Evolutionary conservation across 2,888 invertebrate species (phyloP), one percentile per base, ranked within the genome.

Genomic region (Leucoptera coffeella): DNA sequence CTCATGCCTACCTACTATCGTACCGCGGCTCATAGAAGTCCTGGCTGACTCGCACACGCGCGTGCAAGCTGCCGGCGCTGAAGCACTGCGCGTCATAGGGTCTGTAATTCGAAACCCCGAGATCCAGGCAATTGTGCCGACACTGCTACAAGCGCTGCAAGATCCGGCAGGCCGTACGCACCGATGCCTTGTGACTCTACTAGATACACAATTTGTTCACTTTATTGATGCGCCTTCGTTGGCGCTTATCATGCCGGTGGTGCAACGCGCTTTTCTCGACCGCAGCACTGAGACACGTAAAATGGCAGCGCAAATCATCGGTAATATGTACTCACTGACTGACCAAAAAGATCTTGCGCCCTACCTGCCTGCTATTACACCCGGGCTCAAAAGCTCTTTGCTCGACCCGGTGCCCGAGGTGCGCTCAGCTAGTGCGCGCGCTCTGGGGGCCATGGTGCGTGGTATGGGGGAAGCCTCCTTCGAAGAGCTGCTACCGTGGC

Each of bases 241-340:
- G 12, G 97, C 99, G 30, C 76, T 99, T 27, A 96, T 99, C 44
- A 99, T 99, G 97, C 99, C 99, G 0, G 96, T 99, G 3, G 94
- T 99, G 14, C 90, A 96, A 58, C 75, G 99, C 37, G 96, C 97
- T 7, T 97, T 99, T 65, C 86, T 93, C 67, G 97, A 97, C 64
- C 78, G 99, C 34, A 92, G 93, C 26, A 96, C 97, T 0, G 97
- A 99, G 69, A 97, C 95, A 0, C 77, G 99, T 41, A 94, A 97
- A 73, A 96, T 97, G 94, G 94, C 99, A 2, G 95, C 96, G 3
- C 96, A 99, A 71, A 97, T 99, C 52, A 96, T 99, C 41, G 96
- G 97, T 30, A 99, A 97, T 60, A 97, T 99, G 94, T 99, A 97
- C 64, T 95, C 95, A 2, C 72, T 99, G 23, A 97, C 97, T 1